A percentile compares a stretch with the other conserved stretches of the same genome.
These are phyloP conservation scores for Chymomyza procnemis DNA, from an alignment of 2,888 invertebrate species.

Conservation along the genomic window DNA sequence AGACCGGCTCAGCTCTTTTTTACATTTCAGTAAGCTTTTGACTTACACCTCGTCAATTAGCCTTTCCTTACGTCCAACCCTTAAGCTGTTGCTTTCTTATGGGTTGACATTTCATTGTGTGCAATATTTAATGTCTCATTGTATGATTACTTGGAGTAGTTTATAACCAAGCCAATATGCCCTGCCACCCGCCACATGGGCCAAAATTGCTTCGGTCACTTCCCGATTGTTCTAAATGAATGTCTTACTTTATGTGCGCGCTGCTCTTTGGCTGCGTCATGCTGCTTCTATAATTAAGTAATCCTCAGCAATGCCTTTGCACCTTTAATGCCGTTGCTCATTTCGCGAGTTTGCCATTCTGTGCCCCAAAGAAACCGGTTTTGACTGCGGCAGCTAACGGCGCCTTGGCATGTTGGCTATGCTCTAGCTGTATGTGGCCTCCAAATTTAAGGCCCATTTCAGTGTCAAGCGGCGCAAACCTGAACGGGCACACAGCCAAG, in stretches of 20 bases:
- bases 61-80: too few species aligned
- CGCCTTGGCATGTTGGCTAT: not conserved
- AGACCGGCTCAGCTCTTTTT: too few species aligned
- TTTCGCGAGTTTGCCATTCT: constrained; percentile 10
- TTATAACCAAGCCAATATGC: not conserved
- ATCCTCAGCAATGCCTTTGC: constrained; percentile 55
- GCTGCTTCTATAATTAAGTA: constrained; percentile 64
- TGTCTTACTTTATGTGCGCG: not conserved
- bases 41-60: too few species aligned
- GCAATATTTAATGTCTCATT: too few species aligned
- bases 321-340: constrained; percentile 43
- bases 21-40: too few species aligned
- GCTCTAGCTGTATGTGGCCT: constrained; percentile 34
- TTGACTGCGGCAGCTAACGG: not conserved
- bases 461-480: constrained; percentile 9
- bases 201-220: not conserved
- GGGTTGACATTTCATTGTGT: too few species aligned
- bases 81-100: too few species aligned
- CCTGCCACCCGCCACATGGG: not conserved
- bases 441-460: constrained; percentile 50
- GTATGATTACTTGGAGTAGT: too few species aligned
- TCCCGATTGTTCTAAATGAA: not conserved
- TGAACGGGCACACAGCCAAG: constrained; percentile 13
- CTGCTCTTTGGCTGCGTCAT: constrained; percentile 24
- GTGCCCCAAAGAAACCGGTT: constrained; percentile 40